phyloP scores from a whole-genome alignment of 2,797 vertebrate genomes.

The Squalus acanthias region DNA sequence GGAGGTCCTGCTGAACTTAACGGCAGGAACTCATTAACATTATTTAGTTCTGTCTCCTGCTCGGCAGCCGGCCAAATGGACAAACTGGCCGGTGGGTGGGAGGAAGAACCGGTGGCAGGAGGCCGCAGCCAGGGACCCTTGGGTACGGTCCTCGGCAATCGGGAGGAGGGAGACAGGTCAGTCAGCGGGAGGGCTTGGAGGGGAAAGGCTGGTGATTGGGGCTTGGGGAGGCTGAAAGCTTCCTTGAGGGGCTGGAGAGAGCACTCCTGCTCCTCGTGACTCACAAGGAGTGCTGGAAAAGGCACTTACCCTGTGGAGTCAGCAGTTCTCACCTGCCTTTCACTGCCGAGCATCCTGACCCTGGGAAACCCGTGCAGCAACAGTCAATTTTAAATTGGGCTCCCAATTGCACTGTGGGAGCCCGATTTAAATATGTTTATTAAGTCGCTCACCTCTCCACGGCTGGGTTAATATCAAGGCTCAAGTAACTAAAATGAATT shows the following conservation, averaged over 20 bases:
- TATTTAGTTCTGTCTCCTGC: too few species aligned
- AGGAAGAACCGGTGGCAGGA: not conserved
- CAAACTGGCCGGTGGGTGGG: too few species aligned
- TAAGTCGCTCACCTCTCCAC: not conserved
- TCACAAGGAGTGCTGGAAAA: not conserved
- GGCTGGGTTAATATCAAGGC: too few species aligned
- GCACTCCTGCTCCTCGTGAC: not conserved
- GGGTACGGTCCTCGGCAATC: not conserved
- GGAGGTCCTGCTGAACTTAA: too few species aligned
- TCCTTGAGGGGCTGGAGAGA: not conserved
- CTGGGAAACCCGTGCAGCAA: not conserved
- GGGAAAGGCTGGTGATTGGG: too few species aligned
- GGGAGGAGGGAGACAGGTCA: not conserved
- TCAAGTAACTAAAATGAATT: too few species aligned
- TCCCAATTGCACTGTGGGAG: not conserved
- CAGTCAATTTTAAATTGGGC: not conserved
- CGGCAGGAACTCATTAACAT: too few species aligned
- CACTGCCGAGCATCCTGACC: not conserved
- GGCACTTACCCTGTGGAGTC: not conserved
- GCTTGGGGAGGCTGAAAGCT: not conserved
- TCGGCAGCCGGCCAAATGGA: too few species aligned
- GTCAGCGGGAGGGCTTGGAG: not conserved
- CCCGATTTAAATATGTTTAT: not conserved
- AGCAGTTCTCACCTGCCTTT: not conserved
- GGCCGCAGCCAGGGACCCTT: not conserved